Evolutionary conservation across 2,113 vertebrate species (phyloP), one percentile per base, ranked within the genome.

Genomic region (Marmota monax): DNA sequence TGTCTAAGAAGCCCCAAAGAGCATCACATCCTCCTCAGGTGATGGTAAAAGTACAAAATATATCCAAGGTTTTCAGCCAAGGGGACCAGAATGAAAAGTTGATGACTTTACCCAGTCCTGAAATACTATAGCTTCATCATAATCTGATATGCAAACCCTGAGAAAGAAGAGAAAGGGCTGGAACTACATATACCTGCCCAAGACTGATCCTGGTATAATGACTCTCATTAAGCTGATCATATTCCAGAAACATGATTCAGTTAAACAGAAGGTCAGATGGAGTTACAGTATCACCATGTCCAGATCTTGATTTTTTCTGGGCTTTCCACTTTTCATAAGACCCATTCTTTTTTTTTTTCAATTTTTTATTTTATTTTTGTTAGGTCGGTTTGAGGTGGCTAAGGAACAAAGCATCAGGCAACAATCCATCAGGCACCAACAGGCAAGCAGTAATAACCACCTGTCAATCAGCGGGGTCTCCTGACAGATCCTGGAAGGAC

Each of bases 51-150:
- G 42, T 29, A 69, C 20, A 63, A 92, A 48, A 32, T 76, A 22
- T 82, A 8, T 86, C n/a, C 73, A 65, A 77, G 34, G n/a, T 34
- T 96, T 95, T 96, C 32, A 90, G 58, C 23, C 29, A 72, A 87
- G 14, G 53, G 18, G 34, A 34, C 23, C 14, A 25, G 34, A 84
- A 79, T 92, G 34, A 88, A 69, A 37, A 83, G 56, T 51, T 1
- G 83, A 25, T 84, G 80, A 39, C 29, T 48, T 88, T 77, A 77
- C 77, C 14, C 37, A 45, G 34, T 73, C 32, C 18, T 82, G 25
- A 94, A 97, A 91, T 88, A n/a, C 23, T 5, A 6, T 87, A 23
- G 25, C 79, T 76, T 74, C 32, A 88, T n/a, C 39, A 67, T 76
- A 87, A 86, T 63, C 76, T 84, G 65, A 79, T 90, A 85, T 45